Evolutionary conservation across 2,888 invertebrate species (phyloP).

Genomic region (Melipona bicolor): DNA sequence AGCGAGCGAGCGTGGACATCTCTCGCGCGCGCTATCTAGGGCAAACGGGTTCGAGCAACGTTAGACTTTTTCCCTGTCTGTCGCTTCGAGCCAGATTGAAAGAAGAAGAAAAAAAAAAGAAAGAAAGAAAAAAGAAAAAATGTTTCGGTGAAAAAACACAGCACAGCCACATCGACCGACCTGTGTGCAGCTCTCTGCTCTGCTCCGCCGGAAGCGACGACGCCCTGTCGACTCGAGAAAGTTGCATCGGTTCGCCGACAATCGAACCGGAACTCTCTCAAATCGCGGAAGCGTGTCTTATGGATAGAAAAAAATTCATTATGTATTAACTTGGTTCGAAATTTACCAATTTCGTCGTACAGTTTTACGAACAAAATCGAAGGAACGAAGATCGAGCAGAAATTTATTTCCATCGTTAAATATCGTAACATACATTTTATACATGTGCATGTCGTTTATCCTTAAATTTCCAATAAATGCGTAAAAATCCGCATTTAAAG

Average conservation of each 20-base stretch:
- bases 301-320: not conserved
- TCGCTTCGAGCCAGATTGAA: slow-evolving; percentile 44
- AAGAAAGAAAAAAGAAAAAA: slow-evolving; percentile 7
- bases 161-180: not conserved
- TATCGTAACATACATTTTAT: no score
- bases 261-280: slow-evolving; percentile 8
- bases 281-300: not conserved
- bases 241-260: not conserved
- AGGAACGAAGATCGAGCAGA: no score
- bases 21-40: slow-evolving; percentile 63
- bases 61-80: slow-evolving; percentile 66
- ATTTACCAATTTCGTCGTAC: no score
- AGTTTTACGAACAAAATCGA: no score
- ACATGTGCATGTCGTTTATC: no score
- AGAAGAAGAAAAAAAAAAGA: no score
- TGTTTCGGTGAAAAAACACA: slow-evolving; percentile 33
- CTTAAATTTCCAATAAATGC: no score
- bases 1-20: slow-evolving; percentile 10
- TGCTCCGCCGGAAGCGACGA: slow-evolving; percentile 16
- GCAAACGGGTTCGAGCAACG: slow-evolving; percentile 65
- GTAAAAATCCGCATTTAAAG: no score
- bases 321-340: no score
- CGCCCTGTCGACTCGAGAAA: slow-evolving; percentile 37
- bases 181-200: not conserved
- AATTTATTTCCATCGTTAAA: no score